These are phyloP conservation scores for Drosophila arawakana DNA, from an alignment of 1,140 invertebrate species.

Conservation along the genomic window DNA sequence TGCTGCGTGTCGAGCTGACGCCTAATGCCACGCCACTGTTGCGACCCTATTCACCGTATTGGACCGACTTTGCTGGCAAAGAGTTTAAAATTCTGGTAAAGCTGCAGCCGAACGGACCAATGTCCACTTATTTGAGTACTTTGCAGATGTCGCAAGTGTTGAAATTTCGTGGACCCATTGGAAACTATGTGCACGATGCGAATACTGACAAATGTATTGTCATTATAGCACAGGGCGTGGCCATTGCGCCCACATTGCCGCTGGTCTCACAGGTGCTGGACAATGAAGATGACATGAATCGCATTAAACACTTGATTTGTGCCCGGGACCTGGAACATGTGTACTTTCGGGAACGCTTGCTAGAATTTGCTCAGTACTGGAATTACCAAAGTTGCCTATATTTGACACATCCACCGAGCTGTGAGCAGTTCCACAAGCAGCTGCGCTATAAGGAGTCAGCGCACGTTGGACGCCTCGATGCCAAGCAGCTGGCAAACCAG, in stretches of 20 bases:
- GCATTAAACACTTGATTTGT: slow-evolving; percentile 67
- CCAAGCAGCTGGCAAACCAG: slow-evolving; percentile 8
- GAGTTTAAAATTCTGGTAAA: slow-evolving; percentile 80
- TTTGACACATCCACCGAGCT: slow-evolving; percentile 55
- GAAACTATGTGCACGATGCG: slow-evolving; percentile 52
- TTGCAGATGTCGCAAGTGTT: slow-evolving; percentile 52
- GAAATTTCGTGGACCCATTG: slow-evolving; percentile 77
- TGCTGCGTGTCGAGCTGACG: slow-evolving; percentile 55
- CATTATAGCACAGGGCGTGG: slow-evolving; percentile 76
- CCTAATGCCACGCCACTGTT: slow-evolving; percentile 14
- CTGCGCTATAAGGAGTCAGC: slow-evolving; percentile 64
- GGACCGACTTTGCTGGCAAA: slow-evolving; percentile 58
- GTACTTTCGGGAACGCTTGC: slow-evolving; percentile 65
- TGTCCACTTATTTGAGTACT: slow-evolving; percentile 57
- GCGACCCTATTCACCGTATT: slow-evolving; percentile 79
- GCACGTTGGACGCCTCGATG: slow-evolving; percentile 37
- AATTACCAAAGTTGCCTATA: slow-evolving; percentile 71
- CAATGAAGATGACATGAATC: slow-evolving; percentile 76
- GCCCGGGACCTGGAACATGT: slow-evolving; percentile 64
- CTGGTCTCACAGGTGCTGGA: slow-evolving; percentile 67
- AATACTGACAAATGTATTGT: slow-evolving; percentile 40
- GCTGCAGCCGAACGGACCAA: slow-evolving; percentile 57
- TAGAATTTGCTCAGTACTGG: slow-evolving; percentile 71
- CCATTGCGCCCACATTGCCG: slow-evolving; percentile 72
- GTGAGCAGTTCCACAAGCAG: slow-evolving; percentile 1